A percentile compares a stretch with the other conserved stretches of the same genome.
Conservation (phyloP, 1,140 invertebrate species). For the Zaprionus tsacasi region DNA sequence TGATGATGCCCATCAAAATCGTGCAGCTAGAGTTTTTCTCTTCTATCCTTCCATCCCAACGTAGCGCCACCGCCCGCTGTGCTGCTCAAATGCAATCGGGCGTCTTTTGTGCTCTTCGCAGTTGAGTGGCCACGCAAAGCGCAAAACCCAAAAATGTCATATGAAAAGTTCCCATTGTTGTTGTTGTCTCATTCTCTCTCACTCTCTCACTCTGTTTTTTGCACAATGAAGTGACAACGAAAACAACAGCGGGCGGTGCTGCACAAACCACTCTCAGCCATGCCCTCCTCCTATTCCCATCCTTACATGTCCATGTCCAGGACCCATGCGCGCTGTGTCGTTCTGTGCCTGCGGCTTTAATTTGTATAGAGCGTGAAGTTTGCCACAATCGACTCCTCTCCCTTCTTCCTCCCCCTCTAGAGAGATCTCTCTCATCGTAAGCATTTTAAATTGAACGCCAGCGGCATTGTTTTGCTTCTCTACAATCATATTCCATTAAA, state of each 20-base stretch:
- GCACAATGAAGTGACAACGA: constrained; percentile 80
- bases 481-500: constrained; percentile 82
- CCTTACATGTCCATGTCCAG: constrained; percentile 11
- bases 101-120: constrained; percentile 80
- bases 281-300: constrained; percentile 28
- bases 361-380: constrained; percentile 78
- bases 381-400: constrained; percentile 61
- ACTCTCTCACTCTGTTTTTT: constrained; percentile 14
- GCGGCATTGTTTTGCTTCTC: constrained; percentile 81
- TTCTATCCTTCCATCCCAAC: constrained; percentile 1
- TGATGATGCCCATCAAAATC: constrained; percentile 69
- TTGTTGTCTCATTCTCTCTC: constrained; percentile 10
- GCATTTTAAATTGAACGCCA: constrained; percentile 82
- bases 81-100: constrained; percentile 63
- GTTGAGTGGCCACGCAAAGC: constrained; percentile 83
- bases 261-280: constrained; percentile 50
- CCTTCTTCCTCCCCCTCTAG: too few relatives aligned
- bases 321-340: constrained; percentile 10
- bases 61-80: constrained; percentile 17
- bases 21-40: constrained; percentile 54
- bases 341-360: constrained; percentile 70
- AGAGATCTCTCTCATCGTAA: constrained; percentile 20
- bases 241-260: constrained; percentile 80
- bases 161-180: constrained; percentile 59
- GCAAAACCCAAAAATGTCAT: constrained; percentile 78